Evolutionary conservation across 1,140 invertebrate genomes (phyloP).

Genomic region (Nymphalis io): DNA sequence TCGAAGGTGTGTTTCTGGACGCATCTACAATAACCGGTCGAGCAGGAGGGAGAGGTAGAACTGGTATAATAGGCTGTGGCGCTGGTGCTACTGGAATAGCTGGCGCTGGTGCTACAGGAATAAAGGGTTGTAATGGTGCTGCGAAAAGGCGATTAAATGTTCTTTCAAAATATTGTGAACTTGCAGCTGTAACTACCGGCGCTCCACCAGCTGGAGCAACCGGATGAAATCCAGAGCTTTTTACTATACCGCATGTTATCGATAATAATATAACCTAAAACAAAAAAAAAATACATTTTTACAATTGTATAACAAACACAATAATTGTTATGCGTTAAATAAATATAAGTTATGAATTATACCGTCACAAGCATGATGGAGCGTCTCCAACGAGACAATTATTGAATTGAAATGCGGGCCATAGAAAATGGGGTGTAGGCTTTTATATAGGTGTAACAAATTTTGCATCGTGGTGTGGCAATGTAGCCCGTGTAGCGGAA

Average conservation of each 20-base stretch:
- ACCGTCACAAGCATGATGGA: constrained; percentile 65
- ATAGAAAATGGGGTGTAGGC: constrained; percentile 65
- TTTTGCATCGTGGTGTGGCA: constrained; percentile 77
- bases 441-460: constrained; percentile 81
- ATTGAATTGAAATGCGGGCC: constrained; percentile 70
- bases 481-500: constrained; percentile 67
- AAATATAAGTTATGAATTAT: constrained; percentile 37
- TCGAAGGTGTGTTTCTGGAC: constrained; percentile 40
- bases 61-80: constrained; percentile 34
- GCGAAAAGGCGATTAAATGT: constrained; percentile 82
- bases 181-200: constrained; percentile 82
- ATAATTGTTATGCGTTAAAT: neutral
- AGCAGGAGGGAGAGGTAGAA: constrained; percentile 45
- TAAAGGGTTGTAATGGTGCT: constrained; percentile 51
- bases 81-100: constrained; percentile 37
- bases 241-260: constrained; percentile 46
- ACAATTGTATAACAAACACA: neutral
- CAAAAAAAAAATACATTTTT: constrained; percentile 12
- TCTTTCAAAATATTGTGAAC: constrained; percentile 84
- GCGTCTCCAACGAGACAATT: constrained; percentile 52
- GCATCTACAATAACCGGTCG: constrained; percentile 46
- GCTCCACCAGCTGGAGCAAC: constrained; percentile 38
- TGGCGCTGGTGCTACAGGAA: constrained; percentile 47
- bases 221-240: constrained; percentile 52
- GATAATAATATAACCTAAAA: constrained; percentile 62